Percentiles rank a stretch among this genome's conserved stretches.
These are phyloP conservation scores for Caradrina clavipalpis DNA, from an alignment of 2,888 invertebrate species.

Conservation along the genomic window DNA sequence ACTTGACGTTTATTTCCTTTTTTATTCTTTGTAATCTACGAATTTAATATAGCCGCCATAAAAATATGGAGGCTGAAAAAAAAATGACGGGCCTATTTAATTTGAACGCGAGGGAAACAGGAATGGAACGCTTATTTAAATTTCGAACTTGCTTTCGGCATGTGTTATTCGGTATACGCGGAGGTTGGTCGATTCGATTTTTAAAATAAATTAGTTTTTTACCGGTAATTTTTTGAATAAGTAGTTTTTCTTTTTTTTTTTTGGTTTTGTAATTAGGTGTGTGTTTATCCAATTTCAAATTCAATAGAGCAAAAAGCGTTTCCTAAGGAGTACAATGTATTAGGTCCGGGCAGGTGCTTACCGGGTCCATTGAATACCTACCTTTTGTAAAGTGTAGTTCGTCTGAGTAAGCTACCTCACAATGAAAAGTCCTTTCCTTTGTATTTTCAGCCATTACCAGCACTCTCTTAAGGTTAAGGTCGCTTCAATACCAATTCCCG, in stretches of 20 bases:
- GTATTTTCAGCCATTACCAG: slow-evolving; percentile 59
- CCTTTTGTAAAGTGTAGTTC: slow-evolving; percentile 56
- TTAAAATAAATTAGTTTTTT: background rate
- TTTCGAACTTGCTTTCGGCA: slow-evolving; percentile 72
- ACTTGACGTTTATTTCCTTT: slow-evolving; percentile 85
- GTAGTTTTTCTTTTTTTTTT: background rate
- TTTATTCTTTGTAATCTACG: slow-evolving; percentile 86
- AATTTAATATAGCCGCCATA: slow-evolving; percentile 84
- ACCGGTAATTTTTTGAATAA: background rate
- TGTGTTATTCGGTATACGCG: slow-evolving; percentile 31
- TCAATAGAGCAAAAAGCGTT: slow-evolving; percentile 34
- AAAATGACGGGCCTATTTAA: slow-evolving; percentile 78
- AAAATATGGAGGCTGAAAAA: slow-evolving; percentile 80
- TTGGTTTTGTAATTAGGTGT: slow-evolving; percentile 5
- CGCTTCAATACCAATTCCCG: slow-evolving; percentile 53
- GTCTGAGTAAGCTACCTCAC: slow-evolving; percentile 48
- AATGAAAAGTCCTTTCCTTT: slow-evolving; percentile 62
- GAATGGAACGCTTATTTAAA: slow-evolving; percentile 78
- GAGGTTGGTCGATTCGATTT: slow-evolving; percentile 14
- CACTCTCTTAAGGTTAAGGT: slow-evolving; percentile 60
- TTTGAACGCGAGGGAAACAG: slow-evolving; percentile 72
- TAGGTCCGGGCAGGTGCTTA: slow-evolving; percentile 38
- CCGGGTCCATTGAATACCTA: slow-evolving; percentile 45
- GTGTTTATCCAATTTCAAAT: slow-evolving; percentile 26
- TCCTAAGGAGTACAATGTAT: slow-evolving; percentile 40